Conservation (phyloP, 2,113 vertebrate genomes). For the Sminthopsis crassicaudata region DNA sequence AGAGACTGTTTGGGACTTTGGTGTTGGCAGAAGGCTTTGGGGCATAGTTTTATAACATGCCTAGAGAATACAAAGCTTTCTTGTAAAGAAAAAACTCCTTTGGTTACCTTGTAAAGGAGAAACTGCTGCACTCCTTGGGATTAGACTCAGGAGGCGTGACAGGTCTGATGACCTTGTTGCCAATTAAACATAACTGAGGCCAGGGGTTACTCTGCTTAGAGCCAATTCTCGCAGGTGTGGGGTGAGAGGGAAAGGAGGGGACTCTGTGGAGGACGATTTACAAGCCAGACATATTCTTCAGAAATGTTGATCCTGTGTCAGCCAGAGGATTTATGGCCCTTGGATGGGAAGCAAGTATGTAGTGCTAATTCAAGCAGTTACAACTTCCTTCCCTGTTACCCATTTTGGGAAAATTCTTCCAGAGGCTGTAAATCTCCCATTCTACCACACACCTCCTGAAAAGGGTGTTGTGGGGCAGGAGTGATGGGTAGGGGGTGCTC, state of each 20-base stretch:
- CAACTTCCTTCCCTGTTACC: slow-evolving; percentile 68
- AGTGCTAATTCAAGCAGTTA: slow-evolving; percentile 74
- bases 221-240: slow-evolving; percentile 52
- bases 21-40: slow-evolving; percentile 72
- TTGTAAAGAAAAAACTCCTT: slow-evolving; percentile 51
- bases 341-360: slow-evolving; percentile 72
- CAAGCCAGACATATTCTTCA: slow-evolving; percentile 63
- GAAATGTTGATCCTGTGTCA: slow-evolving; percentile 75
- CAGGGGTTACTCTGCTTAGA: slow-evolving; percentile 59
- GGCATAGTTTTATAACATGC: slow-evolving; percentile 16
- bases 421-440: slow-evolving; percentile 76
- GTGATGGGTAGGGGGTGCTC: slow-evolving; percentile 54
- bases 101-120: slow-evolving; percentile 56
- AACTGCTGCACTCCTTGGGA: slow-evolving; percentile 59
- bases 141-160: slow-evolving; percentile 51
- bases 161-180: slow-evolving; percentile 45
- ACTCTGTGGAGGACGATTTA: slow-evolving; percentile 70
- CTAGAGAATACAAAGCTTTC: slow-evolving; percentile 46
- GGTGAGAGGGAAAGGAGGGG: slow-evolving; percentile 12
- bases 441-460: slow-evolving; percentile 68
- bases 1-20: slow-evolving; percentile 68
- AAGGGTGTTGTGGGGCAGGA: slow-evolving; percentile 55
- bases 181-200: slow-evolving; percentile 67
- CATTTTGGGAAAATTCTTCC: slow-evolving; percentile 69
- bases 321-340: slow-evolving; percentile 72